A percentile compares a stretch with the other conserved stretches of the same genome.
Conservation (phyloP, 2,888 invertebrate species). For the Agrochola lota region DNA sequence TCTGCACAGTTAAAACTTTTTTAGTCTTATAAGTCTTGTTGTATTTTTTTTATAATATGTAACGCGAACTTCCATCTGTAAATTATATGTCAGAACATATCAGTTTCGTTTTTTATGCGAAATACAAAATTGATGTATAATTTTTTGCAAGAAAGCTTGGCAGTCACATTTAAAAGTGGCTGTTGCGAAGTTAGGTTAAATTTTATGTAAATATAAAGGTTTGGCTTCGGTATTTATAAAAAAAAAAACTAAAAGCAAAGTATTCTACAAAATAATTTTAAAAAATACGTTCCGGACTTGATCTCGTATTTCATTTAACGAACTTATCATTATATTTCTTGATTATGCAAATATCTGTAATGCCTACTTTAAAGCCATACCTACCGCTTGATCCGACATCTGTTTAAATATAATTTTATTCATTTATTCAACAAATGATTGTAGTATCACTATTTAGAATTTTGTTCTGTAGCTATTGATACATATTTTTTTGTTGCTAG, state of each 20-base stretch:
- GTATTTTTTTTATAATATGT: slow-evolving; percentile 1
- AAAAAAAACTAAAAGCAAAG: neutral
- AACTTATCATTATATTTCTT: slow-evolving; percentile 2
- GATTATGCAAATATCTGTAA: slow-evolving; percentile 23
- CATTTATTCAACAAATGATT: slow-evolving; percentile 3
- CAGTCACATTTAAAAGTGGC: neutral
- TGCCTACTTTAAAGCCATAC: slow-evolving; percentile 3
- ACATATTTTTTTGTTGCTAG: slow-evolving; percentile 10
- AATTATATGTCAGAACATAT: too few relatives aligned
- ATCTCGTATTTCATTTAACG: neutral
- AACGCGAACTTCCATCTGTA: neutral
- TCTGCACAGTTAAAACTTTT: slow-evolving; percentile 20
- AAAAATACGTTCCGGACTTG: neutral
- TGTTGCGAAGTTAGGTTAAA: neutral
- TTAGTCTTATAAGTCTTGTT: slow-evolving; percentile 7
- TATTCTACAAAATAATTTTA: neutral
- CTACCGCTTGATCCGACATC: slow-evolving; percentile 14
- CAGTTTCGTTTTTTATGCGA: neutral
- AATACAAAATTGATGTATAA: neutral
- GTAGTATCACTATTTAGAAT: slow-evolving; percentile 23
- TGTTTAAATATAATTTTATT: slow-evolving; percentile 39
- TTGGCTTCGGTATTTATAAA: neutral
- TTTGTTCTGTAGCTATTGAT: neutral
- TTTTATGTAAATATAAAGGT: neutral
- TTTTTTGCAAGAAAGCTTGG: neutral